These are phyloP conservation scores for Lathamus discolor DNA, from an alignment of 2,113 vertebrate genomes.

Conservation along the genomic window DNA sequence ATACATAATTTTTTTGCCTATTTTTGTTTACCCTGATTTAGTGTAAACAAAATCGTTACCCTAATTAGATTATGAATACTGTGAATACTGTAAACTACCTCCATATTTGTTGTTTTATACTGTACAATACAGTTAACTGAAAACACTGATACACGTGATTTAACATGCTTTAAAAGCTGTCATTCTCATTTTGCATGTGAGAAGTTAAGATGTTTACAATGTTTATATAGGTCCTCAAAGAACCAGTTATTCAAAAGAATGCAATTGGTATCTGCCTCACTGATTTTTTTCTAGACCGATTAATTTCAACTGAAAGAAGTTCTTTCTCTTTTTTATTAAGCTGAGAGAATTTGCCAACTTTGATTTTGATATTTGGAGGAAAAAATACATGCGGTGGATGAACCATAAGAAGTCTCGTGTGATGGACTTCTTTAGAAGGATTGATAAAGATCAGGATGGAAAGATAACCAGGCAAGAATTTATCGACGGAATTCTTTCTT, in stretches of 20 bases:
- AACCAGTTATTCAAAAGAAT: background rate
- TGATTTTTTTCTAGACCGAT: background rate
- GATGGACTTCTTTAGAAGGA: constrained; percentile 98
- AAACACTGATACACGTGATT: background rate
- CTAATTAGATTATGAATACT: background rate
- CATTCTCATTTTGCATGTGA: background rate
- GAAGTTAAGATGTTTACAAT: background rate
- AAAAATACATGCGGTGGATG: constrained; percentile 99
- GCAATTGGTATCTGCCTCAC: background rate
- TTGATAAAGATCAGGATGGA: constrained; percentile 98
- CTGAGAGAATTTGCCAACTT: constrained; percentile 97
- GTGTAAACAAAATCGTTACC: background rate
- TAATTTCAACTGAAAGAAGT: background rate
- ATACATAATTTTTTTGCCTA: background rate
- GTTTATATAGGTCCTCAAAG: background rate
- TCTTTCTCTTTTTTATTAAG: constrained; percentile 66
- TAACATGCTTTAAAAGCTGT: background rate
- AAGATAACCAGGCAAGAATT: constrained; percentile 98
- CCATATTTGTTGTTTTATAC: background rate
- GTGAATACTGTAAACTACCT: background rate
- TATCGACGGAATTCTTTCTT: constrained; percentile 97
- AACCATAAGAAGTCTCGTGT: constrained; percentile 99
- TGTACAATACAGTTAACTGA: background rate
- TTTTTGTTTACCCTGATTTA: background rate
- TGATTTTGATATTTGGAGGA: constrained; percentile 97